Conservation (phyloP, 2,113 vertebrate genomes). For the Dromaius novaehollandiae region DNA sequence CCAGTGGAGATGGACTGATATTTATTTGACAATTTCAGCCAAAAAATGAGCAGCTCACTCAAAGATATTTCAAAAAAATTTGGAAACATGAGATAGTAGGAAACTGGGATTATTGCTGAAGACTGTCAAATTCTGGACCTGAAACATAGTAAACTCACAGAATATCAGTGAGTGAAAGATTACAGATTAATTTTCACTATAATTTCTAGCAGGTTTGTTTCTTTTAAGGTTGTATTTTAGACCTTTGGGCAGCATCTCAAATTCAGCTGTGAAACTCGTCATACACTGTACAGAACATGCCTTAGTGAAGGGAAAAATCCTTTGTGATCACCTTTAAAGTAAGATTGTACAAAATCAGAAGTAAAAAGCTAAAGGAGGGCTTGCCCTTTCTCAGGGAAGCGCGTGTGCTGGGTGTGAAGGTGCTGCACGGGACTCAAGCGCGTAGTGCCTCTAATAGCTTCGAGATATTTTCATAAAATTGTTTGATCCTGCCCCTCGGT, state of each 20-base stretch:
- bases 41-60: neutral
- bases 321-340: neutral
- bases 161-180: neutral
- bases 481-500: neutral
- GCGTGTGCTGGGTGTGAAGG: fast-evolving
- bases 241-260: neutral
- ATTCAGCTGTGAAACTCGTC: neutral
- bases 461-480: neutral
- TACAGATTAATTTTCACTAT: neutral
- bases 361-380: neutral
- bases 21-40: neutral
- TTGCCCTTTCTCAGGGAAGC: neutral
- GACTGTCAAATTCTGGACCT: neutral
- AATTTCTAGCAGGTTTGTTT: neutral
- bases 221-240: neutral
- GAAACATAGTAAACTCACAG: neutral
- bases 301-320: neutral
- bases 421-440: neutral
- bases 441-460: neutral
- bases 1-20: neutral
- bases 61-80: neutral
- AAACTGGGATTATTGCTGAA: neutral
- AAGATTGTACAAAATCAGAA: neutral
- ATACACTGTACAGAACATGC: neutral
- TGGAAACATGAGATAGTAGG: neutral